A percentile compares a stretch with the other conserved stretches of the same genome.
These are phyloP conservation scores for Agrochola circellaris DNA, from an alignment of 2,888 invertebrate genomes.

Conservation along the genomic window DNA sequence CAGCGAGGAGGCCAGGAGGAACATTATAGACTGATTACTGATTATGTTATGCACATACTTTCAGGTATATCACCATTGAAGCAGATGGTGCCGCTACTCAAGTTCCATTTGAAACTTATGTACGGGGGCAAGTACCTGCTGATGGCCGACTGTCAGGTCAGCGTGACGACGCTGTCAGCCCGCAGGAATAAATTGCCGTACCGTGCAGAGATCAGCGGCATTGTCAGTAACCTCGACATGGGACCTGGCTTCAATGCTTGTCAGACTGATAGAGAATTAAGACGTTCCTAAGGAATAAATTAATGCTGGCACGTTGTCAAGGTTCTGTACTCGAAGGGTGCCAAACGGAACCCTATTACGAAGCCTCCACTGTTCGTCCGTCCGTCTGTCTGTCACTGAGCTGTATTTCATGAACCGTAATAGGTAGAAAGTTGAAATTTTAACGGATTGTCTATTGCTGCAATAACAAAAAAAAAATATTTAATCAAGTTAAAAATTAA, in stretches of 20 bases:
- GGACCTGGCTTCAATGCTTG: constrained; percentile 77
- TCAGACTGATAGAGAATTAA: constrained; percentile 69
- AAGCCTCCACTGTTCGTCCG: too few relatives aligned
- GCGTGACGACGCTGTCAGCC: constrained; percentile 71
- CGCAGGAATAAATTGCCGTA: constrained; percentile 64
- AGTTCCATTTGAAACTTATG: constrained; percentile 80
- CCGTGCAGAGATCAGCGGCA: constrained; percentile 71
- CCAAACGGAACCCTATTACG: too few relatives aligned
- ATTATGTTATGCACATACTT: background rate
- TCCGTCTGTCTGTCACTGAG: too few relatives aligned
- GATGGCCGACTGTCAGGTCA: constrained; percentile 79
- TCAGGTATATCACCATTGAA: constrained; percentile 67
- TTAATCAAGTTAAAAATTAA: too few relatives aligned
- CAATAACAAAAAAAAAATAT: too few relatives aligned
- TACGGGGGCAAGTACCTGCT: constrained; percentile 76
- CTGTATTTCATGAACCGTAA: too few relatives aligned
- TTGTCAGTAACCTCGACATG: constrained; percentile 67
- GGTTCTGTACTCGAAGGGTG: too few relatives aligned
- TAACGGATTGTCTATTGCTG: too few relatives aligned
- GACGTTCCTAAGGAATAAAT: constrained; percentile 46
- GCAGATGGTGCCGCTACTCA: constrained; percentile 75
- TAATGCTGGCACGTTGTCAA: background rate
- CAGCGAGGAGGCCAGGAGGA: background rate
- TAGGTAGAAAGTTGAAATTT: too few relatives aligned
- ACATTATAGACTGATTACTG: background rate